phyloP scores from a whole-genome alignment of 2,797 vertebrate species.

The Sphenopsis melanotis region DNA sequence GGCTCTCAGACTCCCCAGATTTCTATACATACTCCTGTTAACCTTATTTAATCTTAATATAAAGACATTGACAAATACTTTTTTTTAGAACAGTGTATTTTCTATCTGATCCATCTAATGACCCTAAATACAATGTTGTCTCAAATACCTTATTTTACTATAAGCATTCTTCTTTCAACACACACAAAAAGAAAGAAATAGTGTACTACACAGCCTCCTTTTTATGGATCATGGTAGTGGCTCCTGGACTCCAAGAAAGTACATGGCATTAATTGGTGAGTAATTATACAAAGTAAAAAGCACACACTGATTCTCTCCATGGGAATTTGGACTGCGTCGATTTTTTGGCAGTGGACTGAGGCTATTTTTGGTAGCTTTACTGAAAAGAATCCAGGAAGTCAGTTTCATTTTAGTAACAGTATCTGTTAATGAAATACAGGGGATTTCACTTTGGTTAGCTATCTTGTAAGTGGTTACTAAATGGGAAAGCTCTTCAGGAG shows the following conservation, averaged over 20 bases:
- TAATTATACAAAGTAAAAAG: constrained; percentile 55
- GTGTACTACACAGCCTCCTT: not conserved
- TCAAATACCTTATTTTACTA: not conserved
- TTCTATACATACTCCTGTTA: not conserved
- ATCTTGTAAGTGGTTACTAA: not conserved
- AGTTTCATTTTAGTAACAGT: constrained; percentile 54
- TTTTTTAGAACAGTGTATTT: not conserved
- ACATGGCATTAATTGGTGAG: not conserved
- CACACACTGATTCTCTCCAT: constrained; percentile 1
- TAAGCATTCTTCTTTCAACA: not conserved
- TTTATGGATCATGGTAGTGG: not conserved
- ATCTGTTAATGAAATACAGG: constrained; percentile 51
- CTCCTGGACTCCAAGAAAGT: not conserved
- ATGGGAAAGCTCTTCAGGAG: not conserved
- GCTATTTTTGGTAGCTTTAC: constrained; percentile 64
- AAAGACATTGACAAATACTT: not conserved
- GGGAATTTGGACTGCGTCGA: constrained; percentile 39
- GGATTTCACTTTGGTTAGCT: constrained; percentile 18
- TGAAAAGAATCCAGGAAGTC: constrained; percentile 60
- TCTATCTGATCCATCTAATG: not conserved
- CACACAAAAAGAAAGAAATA: not conserved
- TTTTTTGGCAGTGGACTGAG: constrained; percentile 37
- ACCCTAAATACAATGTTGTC: not conserved
- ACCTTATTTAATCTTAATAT: not conserved
- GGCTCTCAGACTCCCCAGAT: not conserved